Evolutionary conservation across 1,140 invertebrate genomes (phyloP), one percentile per base, ranked within the genome.

Genomic region (Idris sp.): DNA sequence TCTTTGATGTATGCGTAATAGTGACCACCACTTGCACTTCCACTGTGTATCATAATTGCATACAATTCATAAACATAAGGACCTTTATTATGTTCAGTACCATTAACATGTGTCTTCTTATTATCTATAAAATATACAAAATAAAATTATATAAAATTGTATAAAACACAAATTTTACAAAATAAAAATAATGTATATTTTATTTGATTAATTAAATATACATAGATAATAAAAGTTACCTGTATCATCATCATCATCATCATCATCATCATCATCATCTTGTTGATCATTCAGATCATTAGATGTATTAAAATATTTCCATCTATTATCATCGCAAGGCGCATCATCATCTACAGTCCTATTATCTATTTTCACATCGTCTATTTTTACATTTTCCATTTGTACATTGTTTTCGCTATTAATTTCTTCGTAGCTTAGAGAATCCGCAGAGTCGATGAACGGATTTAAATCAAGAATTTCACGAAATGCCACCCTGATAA

Each of bases 1-100:
- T 96, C 96, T 89, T 96, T 97, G 33, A 97, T 96, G 76, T 97
- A 97, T 11, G 95, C 96, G 84, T 96, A 98, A 86, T 98, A 98
- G 87, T 98, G 96, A 0, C 96, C 96, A 18, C 95, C 95, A 35
- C 93, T 93, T 0, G 96, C 95, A 88, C 93, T 96, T 4, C 96
- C 96, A 22, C 95, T 95, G 86, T 98, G 96, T 46, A 97, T 94
- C 95, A 97, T 96, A 26, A 97, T 96, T 7, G 95, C 95, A 82
- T 96, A 97, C 9, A 98, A 86, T 83, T 98, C 95, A 85, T 97
- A 98, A 7, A 92, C 84, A 82, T 94, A 95, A 1, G 93, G 93
- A 9, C 95, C 94, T 73, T 87, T 79, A n/a, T n/a, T n/a, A n/a
- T n/a, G n/a, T n/a, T n/a, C n/a, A 41, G 80, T 82, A 71, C 83